Evolutionary conservation across 2,113 vertebrate genomes (phyloP), one percentile per base, ranked within the genome.

Genomic region (Lophotis ruficrista): DNA sequence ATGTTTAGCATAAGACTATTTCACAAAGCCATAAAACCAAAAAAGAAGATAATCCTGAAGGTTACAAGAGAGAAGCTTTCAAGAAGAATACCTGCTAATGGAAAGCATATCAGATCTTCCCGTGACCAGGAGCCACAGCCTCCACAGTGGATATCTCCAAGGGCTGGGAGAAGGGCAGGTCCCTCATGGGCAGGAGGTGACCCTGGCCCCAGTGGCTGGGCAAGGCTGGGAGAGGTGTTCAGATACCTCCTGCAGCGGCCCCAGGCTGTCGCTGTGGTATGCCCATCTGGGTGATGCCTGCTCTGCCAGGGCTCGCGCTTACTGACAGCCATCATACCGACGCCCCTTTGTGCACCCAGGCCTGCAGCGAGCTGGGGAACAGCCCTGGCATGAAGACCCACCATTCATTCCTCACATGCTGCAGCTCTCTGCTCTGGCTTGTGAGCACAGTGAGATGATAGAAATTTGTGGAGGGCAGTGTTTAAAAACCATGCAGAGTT

Each of bases 361-460:
- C 23, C 45, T 69, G 75, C 23, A 9, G 70, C 51, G 33, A 27
- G 3, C 9, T 57, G 54, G 79, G 78, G 41, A 77, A 57, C 28
- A 30, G 14, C 50, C 57, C 30, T 25, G 57, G n/a, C 47, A 24
- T 0, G 0, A 38, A 83, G 28, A 50, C 20, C n/a, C 28, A 23
- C 47, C n/a, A 56, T 28, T 6, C 0, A 0, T 51, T 47, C 35
- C 48, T 70, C 5, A 0, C 6, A 37, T 2, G 1, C 24, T 33
- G 28, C 80, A 64, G 37, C 18, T 58, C 9, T n/a, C 71, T 58
- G 58, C 53, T 86, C 38, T 2, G 3, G 50, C 43, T n/a, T 25
- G 43, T 50, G 73, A 61, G 61, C 66, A 79, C 33, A 15, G n/a
- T 1, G 33, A 72, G 20, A 25, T 85, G 57, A 45, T 2, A 73